Evolutionary conservation across 2,888 invertebrate species (phyloP), one percentile per base, ranked within the genome.

Genomic region (Synergus umbraculus): DNA sequence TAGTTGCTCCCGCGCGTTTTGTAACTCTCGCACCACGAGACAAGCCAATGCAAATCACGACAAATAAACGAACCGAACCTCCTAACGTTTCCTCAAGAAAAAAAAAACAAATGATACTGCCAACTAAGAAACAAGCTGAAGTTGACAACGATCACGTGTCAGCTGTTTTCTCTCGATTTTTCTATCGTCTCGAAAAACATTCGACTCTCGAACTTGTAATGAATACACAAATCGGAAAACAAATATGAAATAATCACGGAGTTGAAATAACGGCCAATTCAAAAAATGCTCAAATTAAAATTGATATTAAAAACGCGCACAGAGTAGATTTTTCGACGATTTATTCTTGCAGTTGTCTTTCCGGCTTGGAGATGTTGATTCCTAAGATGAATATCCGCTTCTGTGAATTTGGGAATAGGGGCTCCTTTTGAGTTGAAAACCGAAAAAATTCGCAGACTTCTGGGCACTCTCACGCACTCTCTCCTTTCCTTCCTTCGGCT

Each of bases 401-500:
- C n/a, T n/a, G 12, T 54, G 54, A 13, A 63, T 29, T 63, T 63
- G 41, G 69, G 54, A 0, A 4, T 13, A 9, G 77, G 44, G 67
- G 80, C 58, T 81, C 76, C 64, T 76, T 77, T 76, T 58, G 58
- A 43, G 44, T 43, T 29, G 18, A 76, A 76, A 63, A 60, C 60
- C 60, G 46, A 77, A 79, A 79, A 67, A 46, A 76, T 69, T 76
- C 79, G 78, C 78, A 67, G 69, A 76, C 63, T 44, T 67, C 60
- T 67, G 49, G 83, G 63, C 77, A 79, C 58, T 81, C 80, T 82
- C 65, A 37, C 54, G 44, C 84, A 78, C 81, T 81, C 81, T 79
- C 78, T 77, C 67, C 73, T 83, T 78, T 81, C 82, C 81, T 80
- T 76, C 80, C 77, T 79, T 80, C 82, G 83, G 81, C 82, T 83